Base-by-base conservation (phyloP, 2,113 vertebrate genomes). In the Eretmochelys imbricata region DNA sequence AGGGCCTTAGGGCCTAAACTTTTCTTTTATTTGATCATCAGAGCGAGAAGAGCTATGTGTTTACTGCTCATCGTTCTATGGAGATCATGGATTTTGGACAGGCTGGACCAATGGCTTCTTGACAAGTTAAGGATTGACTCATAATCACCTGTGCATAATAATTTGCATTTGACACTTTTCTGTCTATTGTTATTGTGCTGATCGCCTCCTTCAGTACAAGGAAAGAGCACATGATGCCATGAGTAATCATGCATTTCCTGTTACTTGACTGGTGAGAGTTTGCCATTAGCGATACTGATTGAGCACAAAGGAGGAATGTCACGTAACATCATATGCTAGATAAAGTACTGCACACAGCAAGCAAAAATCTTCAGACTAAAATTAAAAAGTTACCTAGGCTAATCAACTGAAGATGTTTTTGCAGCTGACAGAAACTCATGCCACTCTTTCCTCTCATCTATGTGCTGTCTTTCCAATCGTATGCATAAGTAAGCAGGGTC, bases 331-430 rank as follows among this genome's bases (percentile, higher is more conserved):
- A 82, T 6, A 57, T 65, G 35, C 84, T 48, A 57, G 65, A 81
- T 9, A 80, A 95, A 85, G 75, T 8, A 27, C 25, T 78, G 75
- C 75, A 78, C 1, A 53, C 84, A 62, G 82, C 96, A 89, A 48
- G 87, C 50, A 85, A 93, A 49, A 92, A n/a, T 3, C 82, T 35
- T 35, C 31, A 53, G 79, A 22, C 93, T 87, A 75, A 91, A 87
- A 95, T 93, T 89, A 93, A 91, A 50, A 90, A 88, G 46, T 89
- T 93, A 92, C 93, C 93, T 85, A 53, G 59, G 65, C 88, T 80
- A 85, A 90, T 87, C 91, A 89, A 65, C 14, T 79, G 89, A 82
- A 95, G 88, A 91, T 0, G 1, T 72, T 50, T 79, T 82, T 92
- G 95, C 84, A 83, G 82, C 95, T 87, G 91, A 94, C 48, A 93